These are phyloP conservation scores for Graphium colonna DNA, from an alignment of 2,888 invertebrate species.

Conservation along the genomic window DNA sequence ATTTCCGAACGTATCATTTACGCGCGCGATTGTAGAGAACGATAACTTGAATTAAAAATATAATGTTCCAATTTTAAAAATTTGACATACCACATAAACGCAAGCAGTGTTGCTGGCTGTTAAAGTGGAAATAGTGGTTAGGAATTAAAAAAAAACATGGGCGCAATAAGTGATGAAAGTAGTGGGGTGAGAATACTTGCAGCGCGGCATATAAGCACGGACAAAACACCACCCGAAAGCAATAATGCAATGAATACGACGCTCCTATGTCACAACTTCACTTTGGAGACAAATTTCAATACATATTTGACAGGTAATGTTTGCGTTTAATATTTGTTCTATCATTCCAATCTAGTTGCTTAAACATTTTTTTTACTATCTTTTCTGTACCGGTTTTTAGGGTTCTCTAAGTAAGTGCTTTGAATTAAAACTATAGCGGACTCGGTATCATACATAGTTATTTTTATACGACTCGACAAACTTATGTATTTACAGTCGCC, in stretches of 20 bases:
- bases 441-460: too few relatives aligned
- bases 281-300: constrained; percentile 58
- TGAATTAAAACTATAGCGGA: too few relatives aligned
- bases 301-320: constrained; percentile 62
- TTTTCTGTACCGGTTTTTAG: background rate
- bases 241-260: constrained; percentile 60
- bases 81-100: background rate
- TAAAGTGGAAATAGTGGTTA: constrained; percentile 10
- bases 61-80: constrained; percentile 16
- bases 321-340: constrained; percentile 16
- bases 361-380: constrained; percentile 6
- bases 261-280: constrained; percentile 60
- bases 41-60: constrained; percentile 17
- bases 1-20: constrained; percentile 6
- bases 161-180: constrained; percentile 53
- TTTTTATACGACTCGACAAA: too few relatives aligned
- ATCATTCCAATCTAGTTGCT: background rate
- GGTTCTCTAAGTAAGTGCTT: too few relatives aligned
- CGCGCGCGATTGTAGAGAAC: constrained; percentile 8
- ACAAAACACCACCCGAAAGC: constrained; percentile 43
- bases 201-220: constrained; percentile 56
- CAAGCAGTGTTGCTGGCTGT: constrained; percentile 9
- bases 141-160: constrained; percentile 42
- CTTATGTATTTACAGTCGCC: too few relatives aligned
- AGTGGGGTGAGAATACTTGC: constrained; percentile 45